Percentiles rank a stretch among this genome's conserved stretches.
These are phyloP conservation scores for Cebus imitator DNA, from an alignment of 2,113 vertebrate genomes.

Conservation along the genomic window DNA sequence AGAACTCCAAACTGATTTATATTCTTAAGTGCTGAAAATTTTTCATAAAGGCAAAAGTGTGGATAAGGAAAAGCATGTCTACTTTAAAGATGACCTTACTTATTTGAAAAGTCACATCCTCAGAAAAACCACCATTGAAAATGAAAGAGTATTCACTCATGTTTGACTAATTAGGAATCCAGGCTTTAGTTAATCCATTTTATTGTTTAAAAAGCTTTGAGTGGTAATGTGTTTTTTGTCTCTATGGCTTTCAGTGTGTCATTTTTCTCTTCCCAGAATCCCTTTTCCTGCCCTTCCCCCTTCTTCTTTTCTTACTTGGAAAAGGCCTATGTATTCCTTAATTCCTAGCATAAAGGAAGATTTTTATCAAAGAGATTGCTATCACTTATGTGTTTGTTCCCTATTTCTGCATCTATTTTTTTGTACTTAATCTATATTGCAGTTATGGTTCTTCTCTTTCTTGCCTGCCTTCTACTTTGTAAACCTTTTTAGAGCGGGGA, in stretches of 20 bases:
- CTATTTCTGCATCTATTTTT: not conserved
- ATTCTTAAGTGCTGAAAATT: conserved; percentile 34
- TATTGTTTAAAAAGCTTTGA: conserved; percentile 27
- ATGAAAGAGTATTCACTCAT: not conserved
- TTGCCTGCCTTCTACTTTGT: conserved; percentile 12
- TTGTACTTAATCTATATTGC: not conserved
- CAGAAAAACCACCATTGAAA: not conserved
- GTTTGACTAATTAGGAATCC: conserved; percentile 31
- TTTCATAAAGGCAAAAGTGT: conserved; percentile 10
- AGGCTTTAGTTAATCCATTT: not conserved
- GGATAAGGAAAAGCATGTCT: not conserved
- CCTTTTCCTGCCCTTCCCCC: not conserved
- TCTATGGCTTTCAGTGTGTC: not conserved
- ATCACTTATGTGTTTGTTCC: not conserved
- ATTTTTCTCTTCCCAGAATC: not conserved
- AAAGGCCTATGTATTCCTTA: not conserved
- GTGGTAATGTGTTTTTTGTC: not conserved
- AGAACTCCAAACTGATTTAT: not conserved
- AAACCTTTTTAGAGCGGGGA: not conserved
- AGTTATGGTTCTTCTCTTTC: conserved; percentile 9
- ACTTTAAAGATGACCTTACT: conserved; percentile 10
- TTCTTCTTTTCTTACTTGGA: not conserved
- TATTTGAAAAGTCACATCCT: not conserved
- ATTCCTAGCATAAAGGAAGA: not conserved
- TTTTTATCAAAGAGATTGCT: conserved; percentile 39